Conservation (phyloP, 1,140 invertebrate species). For the Bombus balteatus region DNA sequence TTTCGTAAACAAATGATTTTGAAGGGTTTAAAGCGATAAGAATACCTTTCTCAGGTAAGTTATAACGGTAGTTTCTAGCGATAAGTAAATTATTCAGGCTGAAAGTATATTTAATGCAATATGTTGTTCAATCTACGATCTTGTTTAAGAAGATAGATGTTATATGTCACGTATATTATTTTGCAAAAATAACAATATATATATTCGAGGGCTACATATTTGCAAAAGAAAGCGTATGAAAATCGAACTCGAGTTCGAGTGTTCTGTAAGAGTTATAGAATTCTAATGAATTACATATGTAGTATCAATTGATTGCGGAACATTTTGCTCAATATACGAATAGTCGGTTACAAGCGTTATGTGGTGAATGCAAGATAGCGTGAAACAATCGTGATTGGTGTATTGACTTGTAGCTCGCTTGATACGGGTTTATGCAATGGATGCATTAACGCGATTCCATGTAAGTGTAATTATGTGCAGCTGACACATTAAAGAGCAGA, state of each 20-base stretch:
- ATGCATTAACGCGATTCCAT: conserved; percentile 30
- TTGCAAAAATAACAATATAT: not conserved
- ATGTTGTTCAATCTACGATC: not conserved
- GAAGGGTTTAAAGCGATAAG: not conserved
- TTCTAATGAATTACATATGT: conserved; percentile 5
- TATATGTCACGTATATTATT: not conserved
- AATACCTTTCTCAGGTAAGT: no score
- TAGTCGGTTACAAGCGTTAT: conserved; percentile 30
- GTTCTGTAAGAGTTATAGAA: not conserved
- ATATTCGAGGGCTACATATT: not conserved
- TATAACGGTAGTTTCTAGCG: not conserved
- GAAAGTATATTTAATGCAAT: not conserved
- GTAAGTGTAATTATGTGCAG: not conserved
- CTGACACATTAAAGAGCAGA: not conserved
- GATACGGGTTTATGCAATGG: conserved; percentile 44
- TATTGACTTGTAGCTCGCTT: conserved; percentile 25
- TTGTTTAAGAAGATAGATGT: not conserved
- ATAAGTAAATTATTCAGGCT: not conserved
- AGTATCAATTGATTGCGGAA: conserved; percentile 20
- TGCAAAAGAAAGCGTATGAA: not conserved
- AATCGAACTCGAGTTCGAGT: not conserved
- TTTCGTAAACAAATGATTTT: not conserved
- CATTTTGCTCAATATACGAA: conserved; percentile 35
- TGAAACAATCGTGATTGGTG: conserved; percentile 39
- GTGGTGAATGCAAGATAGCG: conserved; percentile 18